A percentile compares a stretch with the other conserved stretches of the same genome.
Evolutionary conservation across 2,113 vertebrate genomes (phyloP).

Genomic region (Aleadryas rufinucha): DNA sequence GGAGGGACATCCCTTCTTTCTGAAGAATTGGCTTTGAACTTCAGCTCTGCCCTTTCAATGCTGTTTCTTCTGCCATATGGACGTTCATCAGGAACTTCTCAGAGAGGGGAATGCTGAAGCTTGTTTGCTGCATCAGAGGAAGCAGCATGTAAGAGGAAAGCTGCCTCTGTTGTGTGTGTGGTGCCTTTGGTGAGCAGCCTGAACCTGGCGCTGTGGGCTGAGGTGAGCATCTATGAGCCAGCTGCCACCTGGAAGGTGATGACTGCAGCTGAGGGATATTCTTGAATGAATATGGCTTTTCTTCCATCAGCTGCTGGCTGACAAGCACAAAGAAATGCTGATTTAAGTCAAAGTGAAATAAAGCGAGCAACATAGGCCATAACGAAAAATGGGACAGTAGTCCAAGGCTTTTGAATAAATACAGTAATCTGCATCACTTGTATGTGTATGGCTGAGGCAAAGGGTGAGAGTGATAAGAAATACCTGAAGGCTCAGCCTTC

Average conservation of each 20-base stretch:
- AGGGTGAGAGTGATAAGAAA: not conserved
- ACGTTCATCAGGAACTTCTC: not conserved
- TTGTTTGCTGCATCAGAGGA: not conserved
- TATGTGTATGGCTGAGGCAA: not conserved
- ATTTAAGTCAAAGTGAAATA: not conserved
- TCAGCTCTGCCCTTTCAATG: not conserved
- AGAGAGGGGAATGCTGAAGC: not conserved
- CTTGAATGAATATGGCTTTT: not conserved
- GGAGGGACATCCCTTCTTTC: not conserved
- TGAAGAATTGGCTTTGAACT: not conserved
- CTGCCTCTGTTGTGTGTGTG: not conserved
- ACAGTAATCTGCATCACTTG: not conserved
- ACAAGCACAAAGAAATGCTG: not conserved
- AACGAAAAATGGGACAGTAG: not conserved
- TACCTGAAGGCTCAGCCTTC: not conserved
- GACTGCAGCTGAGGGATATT: not conserved
- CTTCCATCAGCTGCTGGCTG: not conserved
- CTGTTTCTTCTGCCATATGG: not conserved
- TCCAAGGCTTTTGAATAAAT: not conserved
- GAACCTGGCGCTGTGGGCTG: accelerated
- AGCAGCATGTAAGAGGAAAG: not conserved
- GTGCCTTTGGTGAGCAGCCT: not conserved
- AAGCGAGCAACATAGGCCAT: not conserved
- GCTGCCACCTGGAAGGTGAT: not conserved
- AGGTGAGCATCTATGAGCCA: not conserved